A percentile compares a stretch with the other conserved stretches of the same genome.
phyloP scores from a whole-genome alignment of 2,797 vertebrate genomes.

The Tiaroga cobitis region DNA sequence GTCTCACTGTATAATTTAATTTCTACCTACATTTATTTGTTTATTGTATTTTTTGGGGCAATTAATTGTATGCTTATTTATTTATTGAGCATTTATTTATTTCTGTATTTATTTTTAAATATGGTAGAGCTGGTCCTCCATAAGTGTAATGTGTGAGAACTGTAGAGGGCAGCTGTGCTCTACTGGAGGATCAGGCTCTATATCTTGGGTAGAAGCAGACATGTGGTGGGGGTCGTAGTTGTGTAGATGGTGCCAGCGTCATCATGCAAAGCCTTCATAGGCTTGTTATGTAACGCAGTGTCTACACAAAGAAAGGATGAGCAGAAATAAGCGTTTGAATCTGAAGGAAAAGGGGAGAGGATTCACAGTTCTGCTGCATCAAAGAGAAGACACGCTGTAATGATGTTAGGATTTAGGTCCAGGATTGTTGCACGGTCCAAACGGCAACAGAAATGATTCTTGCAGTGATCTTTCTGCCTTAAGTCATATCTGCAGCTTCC shows the following conservation, averaged over 20 bases:
- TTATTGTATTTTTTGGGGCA: too few relatives aligned
- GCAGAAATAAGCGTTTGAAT: slow-evolving; percentile 21
- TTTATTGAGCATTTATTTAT: too few relatives aligned
- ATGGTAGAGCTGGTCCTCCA: too few relatives aligned
- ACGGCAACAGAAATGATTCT: neutral
- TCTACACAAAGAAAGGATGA: slow-evolving; percentile 51
- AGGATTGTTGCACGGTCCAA: neutral
- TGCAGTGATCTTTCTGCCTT: neutral
- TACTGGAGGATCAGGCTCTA: neutral
- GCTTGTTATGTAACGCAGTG: slow-evolving; percentile 52
- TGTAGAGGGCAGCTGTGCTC: slow-evolving; percentile 61
- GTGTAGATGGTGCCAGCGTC: slow-evolving; percentile 39
- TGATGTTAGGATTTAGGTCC: slow-evolving; percentile 16
- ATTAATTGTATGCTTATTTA: too few relatives aligned
- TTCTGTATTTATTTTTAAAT: too few relatives aligned
- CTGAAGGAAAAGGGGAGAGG: slow-evolving; percentile 15
- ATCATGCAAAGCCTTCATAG: slow-evolving; percentile 54
- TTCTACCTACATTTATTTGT: too few relatives aligned
- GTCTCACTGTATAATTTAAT: too few relatives aligned
- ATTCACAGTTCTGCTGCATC: slow-evolving; percentile 23
- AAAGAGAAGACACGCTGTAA: slow-evolving; percentile 18
- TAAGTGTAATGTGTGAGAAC: slow-evolving; percentile 22
- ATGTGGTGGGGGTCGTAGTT: slow-evolving; percentile 45
- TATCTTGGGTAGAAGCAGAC: neutral
- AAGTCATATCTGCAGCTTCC: neutral